These are phyloP conservation scores for Papilio helenus DNA, from an alignment of 1,140 invertebrate species.

Conservation along the genomic window DNA sequence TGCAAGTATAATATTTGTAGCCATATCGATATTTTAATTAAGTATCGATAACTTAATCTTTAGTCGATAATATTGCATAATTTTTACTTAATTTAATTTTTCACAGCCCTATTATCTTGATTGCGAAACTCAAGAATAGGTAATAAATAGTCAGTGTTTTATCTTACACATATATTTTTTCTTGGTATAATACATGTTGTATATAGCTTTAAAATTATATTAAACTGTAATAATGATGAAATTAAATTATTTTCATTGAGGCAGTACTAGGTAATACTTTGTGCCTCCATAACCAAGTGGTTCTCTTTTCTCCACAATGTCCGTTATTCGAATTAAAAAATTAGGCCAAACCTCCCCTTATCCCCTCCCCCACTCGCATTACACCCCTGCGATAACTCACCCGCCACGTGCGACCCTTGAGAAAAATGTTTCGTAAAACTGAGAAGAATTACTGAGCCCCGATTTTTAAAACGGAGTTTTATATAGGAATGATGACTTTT, in stretches of 20 bases:
- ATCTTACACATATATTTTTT: no score
- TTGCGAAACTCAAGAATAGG: no score
- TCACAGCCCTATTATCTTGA: no score
- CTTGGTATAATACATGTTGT: no score
- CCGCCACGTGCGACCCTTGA: conserved; percentile 74
- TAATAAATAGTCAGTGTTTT: no score
- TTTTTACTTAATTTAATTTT: no score
- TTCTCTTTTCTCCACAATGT: neutral
- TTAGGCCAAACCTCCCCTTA: conserved; percentile 64
- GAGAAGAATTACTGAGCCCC: conserved; percentile 72
- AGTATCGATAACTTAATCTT: no score
- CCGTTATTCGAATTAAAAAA: conserved; percentile 63
- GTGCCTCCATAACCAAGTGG: neutral
- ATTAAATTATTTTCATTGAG: neutral
- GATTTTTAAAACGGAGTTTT: conserved; percentile 46
- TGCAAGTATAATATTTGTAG: no score
- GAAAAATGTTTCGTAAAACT: conserved; percentile 81
- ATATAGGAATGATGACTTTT: neutral
- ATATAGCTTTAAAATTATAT: conserved; percentile 16
- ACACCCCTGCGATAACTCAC: conserved; percentile 65
- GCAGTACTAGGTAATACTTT: neutral
- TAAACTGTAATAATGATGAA: neutral
- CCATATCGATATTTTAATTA: no score
- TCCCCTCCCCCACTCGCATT: conserved; percentile 46
- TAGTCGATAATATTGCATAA: no score